Evolutionary conservation across 2,113 vertebrate genomes (phyloP).

Genomic region (Mugil cephalus): DNA sequence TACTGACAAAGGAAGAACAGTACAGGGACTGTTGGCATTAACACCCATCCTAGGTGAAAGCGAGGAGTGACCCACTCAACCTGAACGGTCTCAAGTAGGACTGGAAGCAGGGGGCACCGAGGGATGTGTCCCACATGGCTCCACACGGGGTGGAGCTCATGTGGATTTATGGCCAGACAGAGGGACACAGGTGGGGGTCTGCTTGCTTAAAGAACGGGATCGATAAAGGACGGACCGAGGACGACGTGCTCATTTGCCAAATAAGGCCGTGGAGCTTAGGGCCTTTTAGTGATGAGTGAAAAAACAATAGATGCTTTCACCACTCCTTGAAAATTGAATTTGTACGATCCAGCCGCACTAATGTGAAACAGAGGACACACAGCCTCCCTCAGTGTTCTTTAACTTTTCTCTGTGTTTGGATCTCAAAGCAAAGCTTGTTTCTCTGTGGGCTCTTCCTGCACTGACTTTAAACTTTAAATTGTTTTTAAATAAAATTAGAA

Average conservation of each 20-base stretch:
- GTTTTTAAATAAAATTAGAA: not conserved
- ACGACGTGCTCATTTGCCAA: conserved; percentile 42
- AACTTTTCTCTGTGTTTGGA: conserved; percentile 43
- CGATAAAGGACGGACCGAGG: conserved; percentile 25
- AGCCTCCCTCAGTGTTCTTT: conserved; percentile 4
- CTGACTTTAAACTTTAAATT: not conserved
- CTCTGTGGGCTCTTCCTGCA: conserved; percentile 8
- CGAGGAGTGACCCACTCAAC: conserved; percentile 44
- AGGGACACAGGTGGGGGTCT: not conserved
- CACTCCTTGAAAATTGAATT: conserved; percentile 39
- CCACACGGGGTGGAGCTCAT: conserved; percentile 1
- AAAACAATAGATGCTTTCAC: conserved; percentile 24
- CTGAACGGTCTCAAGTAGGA: conserved; percentile 47
- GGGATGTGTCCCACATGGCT: conserved; percentile 53
- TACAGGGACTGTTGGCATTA: conserved; percentile 24
- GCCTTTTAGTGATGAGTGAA: conserved; percentile 11
- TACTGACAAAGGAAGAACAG: conserved; percentile 38
- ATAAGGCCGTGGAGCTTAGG: conserved; percentile 10
- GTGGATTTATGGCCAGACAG: conserved; percentile 40
- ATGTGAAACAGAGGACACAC: conserved; percentile 46
- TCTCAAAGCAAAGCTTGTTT: conserved; percentile 41
- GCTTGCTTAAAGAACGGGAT: conserved; percentile 26
- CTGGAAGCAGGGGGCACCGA: conserved; percentile 32
- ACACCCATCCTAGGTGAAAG: conserved; percentile 17
- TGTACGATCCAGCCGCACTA: conserved; percentile 32